A percentile compares a stretch with the other conserved stretches of the same genome.
Evolutionary conservation across 2,888 invertebrate species (phyloP).

Genomic region (Drosophila mulleri): DNA sequence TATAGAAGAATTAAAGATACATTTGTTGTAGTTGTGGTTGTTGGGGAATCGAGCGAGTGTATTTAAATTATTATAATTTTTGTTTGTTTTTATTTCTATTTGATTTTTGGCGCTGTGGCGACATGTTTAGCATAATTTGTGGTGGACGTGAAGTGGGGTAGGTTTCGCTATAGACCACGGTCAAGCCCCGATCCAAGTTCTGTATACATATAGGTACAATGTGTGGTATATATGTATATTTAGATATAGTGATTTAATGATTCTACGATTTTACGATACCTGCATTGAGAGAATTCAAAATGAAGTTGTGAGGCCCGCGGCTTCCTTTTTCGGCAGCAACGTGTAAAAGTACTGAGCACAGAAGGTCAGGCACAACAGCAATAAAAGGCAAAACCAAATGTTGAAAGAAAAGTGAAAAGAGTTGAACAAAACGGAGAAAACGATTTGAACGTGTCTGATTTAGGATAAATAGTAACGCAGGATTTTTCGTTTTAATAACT

Average conservation of each 20-base stretch:
- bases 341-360: neutral
- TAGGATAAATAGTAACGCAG: neutral
- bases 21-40: slow-evolving; percentile 1
- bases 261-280: slow-evolving; percentile 47
- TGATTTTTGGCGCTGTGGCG: slow-evolving; percentile 18
- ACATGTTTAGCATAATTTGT: slow-evolving; percentile 70
- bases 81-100: neutral
- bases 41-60: slow-evolving; percentile 33
- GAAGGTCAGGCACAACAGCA: neutral
- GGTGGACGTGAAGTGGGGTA: slow-evolving; percentile 36
- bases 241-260: slow-evolving; percentile 9
- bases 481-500: neutral
- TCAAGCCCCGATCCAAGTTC: slow-evolving; percentile 50
- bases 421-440: neutral
- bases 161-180: slow-evolving; percentile 33
- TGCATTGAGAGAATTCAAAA: slow-evolving; percentile 52
- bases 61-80: slow-evolving; percentile 7
- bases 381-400: slow-evolving; percentile 1
- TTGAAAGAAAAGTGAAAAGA: slow-evolving; percentile 2
- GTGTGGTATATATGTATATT: too few species aligned
- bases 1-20: slow-evolving; percentile 31
- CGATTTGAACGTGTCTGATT: slow-evolving; percentile 21
- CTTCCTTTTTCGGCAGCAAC: neutral
- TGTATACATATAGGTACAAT: neutral
- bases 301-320: slow-evolving; percentile 3